Evolutionary conservation across 2,888 invertebrate species (phyloP), one percentile per base, ranked within the genome.

Genomic region (Dryococelus australis): DNA sequence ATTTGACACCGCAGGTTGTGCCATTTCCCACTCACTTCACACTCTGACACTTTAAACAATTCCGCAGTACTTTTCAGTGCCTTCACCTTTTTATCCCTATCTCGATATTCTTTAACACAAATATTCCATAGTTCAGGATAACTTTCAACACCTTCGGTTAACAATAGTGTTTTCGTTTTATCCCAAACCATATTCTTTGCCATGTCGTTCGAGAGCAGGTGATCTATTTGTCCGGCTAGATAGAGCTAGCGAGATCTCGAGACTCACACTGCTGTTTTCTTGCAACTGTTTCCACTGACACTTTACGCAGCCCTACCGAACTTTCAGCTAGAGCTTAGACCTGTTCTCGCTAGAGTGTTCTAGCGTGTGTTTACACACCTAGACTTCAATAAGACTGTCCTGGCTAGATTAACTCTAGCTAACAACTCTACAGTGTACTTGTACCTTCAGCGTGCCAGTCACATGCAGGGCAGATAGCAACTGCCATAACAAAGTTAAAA

Each of bases 261-360:
- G 47, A 47, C 16, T 47, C 47, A 47, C 47, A 47, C 2, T 2
- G 79, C 79, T 79, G 79, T 79, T n/a, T 10, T 79, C 79, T 79
- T 6, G 20, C 84, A n/a, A 47, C 84, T 83, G 84, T 84, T 84
- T 43, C 84, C 43, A 43, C 84, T 9, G 43, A 27, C 43, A 43
- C 84, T 84, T n/a, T 20, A 43, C 13, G 35, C n/a, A 43, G n/a
- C 28, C 43, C n/a, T 35, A 4, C 28, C n/a, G 16, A 47, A 9
- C 47, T 84, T 10, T 84, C 43, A 0, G 26, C 47, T n/a, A 43
- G 26, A 43, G 84, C 47, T 35, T 84, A 47, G 43, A 43, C 35
- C 84, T 43, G 84, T 12, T 27, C 47, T 84, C 47, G 26, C 35
- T n/a, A 43, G 6, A 35, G 35, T 43, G n/a, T 10, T 84, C n/a